Evolutionary conservation across 2,113 vertebrate species (phyloP).

Genomic region (Sceloporus undulatus): DNA sequence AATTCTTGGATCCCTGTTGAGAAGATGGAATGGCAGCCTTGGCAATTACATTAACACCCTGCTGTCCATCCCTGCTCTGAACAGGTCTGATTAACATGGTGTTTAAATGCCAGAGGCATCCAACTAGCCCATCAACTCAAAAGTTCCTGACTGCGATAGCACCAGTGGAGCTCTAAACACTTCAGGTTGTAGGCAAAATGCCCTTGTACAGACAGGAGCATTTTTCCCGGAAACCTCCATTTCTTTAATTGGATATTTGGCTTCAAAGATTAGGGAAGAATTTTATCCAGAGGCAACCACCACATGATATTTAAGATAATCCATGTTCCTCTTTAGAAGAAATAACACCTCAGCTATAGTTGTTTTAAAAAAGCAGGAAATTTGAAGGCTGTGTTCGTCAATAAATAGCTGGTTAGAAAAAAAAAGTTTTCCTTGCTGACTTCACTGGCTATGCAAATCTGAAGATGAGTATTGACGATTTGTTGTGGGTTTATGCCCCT

Average conservation of each 20-base stretch:
- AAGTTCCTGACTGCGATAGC: background rate
- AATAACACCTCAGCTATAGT: background rate
- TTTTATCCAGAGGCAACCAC: background rate
- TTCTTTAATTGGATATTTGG: background rate
- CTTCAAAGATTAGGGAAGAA: background rate
- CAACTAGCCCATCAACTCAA: conserved; percentile 12
- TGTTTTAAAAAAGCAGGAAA: background rate
- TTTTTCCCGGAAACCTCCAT: background rate
- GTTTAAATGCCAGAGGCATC: background rate
- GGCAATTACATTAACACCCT: conserved; percentile 12
- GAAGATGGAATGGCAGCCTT: background rate
- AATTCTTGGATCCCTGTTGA: background rate
- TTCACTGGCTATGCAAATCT: background rate
- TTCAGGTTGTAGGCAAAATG: background rate
- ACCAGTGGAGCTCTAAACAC: background rate
- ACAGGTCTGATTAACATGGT: conserved; percentile 8
- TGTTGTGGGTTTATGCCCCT: background rate
- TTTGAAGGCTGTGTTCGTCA: background rate
- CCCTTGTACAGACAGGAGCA: background rate
- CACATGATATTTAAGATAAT: background rate
- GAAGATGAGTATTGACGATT: too few species aligned
- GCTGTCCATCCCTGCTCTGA: background rate
- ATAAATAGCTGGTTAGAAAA: background rate
- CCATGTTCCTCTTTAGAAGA: background rate
- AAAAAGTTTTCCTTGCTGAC: too few species aligned